A percentile compares a stretch with the other conserved stretches of the same genome.
phyloP scores from a whole-genome alignment of 2,888 invertebrate genomes.

The Oligia strigilis region DNA sequence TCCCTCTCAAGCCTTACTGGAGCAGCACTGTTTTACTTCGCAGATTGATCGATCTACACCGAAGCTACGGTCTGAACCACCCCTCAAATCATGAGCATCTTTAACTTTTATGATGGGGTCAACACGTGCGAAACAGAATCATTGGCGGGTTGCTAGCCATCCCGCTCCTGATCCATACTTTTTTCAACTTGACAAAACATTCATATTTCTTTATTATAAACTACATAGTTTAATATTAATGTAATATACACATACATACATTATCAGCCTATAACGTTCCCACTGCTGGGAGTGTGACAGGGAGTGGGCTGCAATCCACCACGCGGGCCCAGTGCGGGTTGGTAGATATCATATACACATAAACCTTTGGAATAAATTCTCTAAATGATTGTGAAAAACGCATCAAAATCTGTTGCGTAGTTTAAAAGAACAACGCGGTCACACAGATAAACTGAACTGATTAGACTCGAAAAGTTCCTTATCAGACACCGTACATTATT shows the following conservation, averaged over 20 bases:
- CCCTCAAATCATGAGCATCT: neutral
- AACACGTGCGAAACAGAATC: neutral
- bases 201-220: neutral
- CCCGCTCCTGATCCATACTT: neutral
- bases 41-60: constrained; percentile 11
- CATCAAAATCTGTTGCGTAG: no score
- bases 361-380: neutral
- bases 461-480: no score
- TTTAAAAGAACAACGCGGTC: no score
- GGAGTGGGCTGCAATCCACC: no score
- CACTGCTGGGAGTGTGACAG: no score
- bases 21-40: constrained; percentile 12
- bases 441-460: no score
- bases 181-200: neutral
- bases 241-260: neutral
- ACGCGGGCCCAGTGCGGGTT: no score
- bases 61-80: neutral
- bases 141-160: neutral
- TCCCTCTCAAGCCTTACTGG: constrained; percentile 1
- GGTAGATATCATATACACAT: neutral
- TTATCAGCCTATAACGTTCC: no score
- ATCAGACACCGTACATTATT: no score
- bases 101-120: neutral
- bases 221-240: neutral
- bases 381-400: no score